Conservation (phyloP, 2,113 vertebrate species). For the Cololabis saira region DNA sequence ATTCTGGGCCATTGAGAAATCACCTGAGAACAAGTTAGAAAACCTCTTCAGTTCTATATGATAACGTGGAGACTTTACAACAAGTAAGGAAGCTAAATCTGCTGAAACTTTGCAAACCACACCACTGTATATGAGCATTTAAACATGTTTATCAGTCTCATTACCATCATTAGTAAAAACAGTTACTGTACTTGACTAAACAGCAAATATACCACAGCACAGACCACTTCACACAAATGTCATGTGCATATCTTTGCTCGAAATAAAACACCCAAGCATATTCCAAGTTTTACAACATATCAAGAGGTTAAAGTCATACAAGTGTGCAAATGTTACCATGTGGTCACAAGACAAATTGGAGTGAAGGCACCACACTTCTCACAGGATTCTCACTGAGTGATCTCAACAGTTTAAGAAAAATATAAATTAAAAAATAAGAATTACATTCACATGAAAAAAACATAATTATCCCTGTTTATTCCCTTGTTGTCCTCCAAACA, state of each 20-base stretch:
- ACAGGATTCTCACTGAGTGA: no score
- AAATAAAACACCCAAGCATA: slow-evolving; percentile 65
- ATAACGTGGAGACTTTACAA: slow-evolving; percentile 31
- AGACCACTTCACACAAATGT: slow-evolving; percentile 52
- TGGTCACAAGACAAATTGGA: slow-evolving; percentile 58
- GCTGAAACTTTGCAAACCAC: slow-evolving; percentile 3
- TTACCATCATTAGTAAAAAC: no score
- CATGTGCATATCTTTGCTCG: slow-evolving; percentile 49
- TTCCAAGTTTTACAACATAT: slow-evolving; percentile 60
- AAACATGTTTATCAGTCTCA: background rate
- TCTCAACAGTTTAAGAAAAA: no score
- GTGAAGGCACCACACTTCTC: slow-evolving; percentile 64
- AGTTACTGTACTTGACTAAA: slow-evolving; percentile 40
- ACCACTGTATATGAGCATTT: slow-evolving; percentile 8
- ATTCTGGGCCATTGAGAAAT: slow-evolving; percentile 77
- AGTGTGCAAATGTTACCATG: slow-evolving; percentile 74
- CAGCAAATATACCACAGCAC: slow-evolving; percentile 30
- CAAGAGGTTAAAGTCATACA: slow-evolving; percentile 59
- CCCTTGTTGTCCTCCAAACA: no score
- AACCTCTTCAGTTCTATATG: slow-evolving; percentile 58
- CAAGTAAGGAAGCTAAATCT: background rate
- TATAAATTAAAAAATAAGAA: no score
- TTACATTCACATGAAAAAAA: no score
- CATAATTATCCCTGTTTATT: no score
- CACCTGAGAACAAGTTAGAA: slow-evolving; percentile 81